A percentile compares a stretch with the other conserved stretches of the same genome.
phyloP scores from a whole-genome alignment of 2,113 vertebrate genomes.

The Elephas maximus region DNA sequence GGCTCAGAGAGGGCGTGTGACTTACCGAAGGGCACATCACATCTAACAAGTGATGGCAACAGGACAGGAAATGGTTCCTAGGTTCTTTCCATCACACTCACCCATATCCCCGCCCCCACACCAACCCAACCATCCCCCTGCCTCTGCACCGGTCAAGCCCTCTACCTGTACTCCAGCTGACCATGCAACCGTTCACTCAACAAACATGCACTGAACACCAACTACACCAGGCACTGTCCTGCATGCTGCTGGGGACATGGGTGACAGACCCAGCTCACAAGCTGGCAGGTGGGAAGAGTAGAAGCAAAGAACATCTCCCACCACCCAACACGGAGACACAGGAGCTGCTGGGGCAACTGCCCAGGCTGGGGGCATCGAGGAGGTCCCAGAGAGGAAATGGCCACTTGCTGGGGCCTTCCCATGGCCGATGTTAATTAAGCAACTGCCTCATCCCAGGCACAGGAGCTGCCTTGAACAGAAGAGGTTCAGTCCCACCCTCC shows the following conservation, averaged over 20 bases:
- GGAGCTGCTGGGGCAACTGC: rapidly evolving
- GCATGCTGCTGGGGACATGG: rapidly evolving
- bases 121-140: neutral
- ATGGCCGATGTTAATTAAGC: neutral
- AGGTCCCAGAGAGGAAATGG: neutral
- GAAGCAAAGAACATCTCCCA: rapidly evolving
- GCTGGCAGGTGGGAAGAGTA: too few relatives aligned
- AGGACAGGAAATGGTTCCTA: too few relatives aligned
- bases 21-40: neutral
- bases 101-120: too few relatives aligned
- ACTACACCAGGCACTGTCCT: rapidly evolving
- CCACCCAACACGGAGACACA: too few relatives aligned
- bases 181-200: neutral
- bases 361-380: neutral
- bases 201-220: neutral
- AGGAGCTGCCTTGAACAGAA: neutral
- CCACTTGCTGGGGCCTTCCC: rapidly evolving
- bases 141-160: neutral
- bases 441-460: neutral
- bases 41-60: neutral
- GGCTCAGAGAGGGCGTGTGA: too few relatives aligned
- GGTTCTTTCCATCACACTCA: neutral
- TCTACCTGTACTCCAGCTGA: neutral
- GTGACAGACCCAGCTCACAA: neutral
- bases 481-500: neutral